Percentiles rank a stretch among this genome's conserved stretches.
phyloP scores from a whole-genome alignment of 2,888 invertebrate genomes.

The Diplolepis rosae region DNA sequence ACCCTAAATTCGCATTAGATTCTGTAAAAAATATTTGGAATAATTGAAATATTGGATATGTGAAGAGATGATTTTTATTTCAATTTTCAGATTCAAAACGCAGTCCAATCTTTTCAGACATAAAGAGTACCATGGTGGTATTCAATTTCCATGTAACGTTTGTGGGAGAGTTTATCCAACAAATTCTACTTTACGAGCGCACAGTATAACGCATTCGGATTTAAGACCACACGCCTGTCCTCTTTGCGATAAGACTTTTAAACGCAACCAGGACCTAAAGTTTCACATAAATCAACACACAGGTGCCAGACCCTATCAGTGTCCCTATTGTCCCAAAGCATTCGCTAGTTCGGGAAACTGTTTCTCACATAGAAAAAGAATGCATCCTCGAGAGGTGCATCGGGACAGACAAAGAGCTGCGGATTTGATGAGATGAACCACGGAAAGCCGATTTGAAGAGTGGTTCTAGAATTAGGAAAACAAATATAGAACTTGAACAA shows the following conservation, averaged over 20 bases:
- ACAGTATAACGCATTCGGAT: slow-evolving; percentile 82
- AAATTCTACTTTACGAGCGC: slow-evolving; percentile 80
- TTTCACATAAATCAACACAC: slow-evolving; percentile 86
- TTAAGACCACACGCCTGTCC: slow-evolving; percentile 82
- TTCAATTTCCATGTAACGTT: slow-evolving; percentile 79
- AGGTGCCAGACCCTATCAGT: slow-evolving; percentile 83
- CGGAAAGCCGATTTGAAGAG: slow-evolving; percentile 48
- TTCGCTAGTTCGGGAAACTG: slow-evolving; percentile 85
- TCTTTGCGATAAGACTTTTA: slow-evolving; percentile 82
- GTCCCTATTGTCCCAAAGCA: slow-evolving; percentile 83
- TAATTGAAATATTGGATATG: too few relatives aligned
- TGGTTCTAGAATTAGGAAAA: slow-evolving; percentile 45
- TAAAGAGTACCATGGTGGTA: slow-evolving; percentile 78
- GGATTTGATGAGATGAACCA: slow-evolving; percentile 76
- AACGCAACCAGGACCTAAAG: slow-evolving; percentile 84
- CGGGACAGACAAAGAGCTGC: slow-evolving; percentile 76
- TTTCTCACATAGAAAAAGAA: slow-evolving; percentile 82
- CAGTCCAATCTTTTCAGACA: slow-evolving; percentile 79
- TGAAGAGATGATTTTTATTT: background rate
- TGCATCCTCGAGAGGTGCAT: slow-evolving; percentile 81
- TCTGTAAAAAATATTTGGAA: too few relatives aligned
- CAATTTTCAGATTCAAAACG: slow-evolving; percentile 78
- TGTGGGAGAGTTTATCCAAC: slow-evolving; percentile 83
- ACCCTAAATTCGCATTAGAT: too few relatives aligned
- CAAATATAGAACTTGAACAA: slow-evolving; percentile 33